Evolutionary conservation across 2,888 invertebrate species (phyloP), one percentile per base, ranked within the genome.

Genomic region (Drosophila siamana): DNA sequence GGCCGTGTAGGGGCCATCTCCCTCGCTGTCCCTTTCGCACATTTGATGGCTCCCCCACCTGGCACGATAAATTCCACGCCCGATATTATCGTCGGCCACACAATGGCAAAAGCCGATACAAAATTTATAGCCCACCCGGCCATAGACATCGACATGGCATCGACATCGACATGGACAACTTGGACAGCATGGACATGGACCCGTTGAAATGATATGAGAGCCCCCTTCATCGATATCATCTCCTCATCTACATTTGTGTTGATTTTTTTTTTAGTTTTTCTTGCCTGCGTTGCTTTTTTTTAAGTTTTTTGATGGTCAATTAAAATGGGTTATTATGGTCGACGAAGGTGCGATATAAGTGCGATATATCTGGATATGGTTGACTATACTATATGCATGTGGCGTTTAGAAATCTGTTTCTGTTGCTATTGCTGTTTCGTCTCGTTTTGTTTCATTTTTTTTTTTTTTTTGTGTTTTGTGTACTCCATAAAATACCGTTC

Each of bases 31-130:
- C 51, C 59, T 65, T 26, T 40, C 48, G n/a, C 54, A n/a, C 44
- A 28, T 59, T 56, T 64, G 74, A 74, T 64, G 60, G 74, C 77
- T 77, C 80, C 65, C 55, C 68, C 88, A 86, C 69, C 77, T 72
- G 74, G 88, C 71, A 72, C 63, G 86, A 86, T 88, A 84, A 84
- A 84, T 88, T 84, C 83, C 86, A 77, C 69, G 69, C 74, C 78
- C 88, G 67, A 83, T 84, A 88, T 66, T 88, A 84, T 88, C 88
- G 86, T 66, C 54, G 64, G 79, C 88, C 83, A 84, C 88, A 83
- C 83, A 84, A 84, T 88, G 83, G 67, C 88, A 68, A 85, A 82
- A 70, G 80, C 68, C 88, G 86, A 84, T 84, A 83, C 78, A 88
- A 83, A 88, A 84, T 84, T 84, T 84, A 84, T 84, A 83, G 88